Percentiles rank a stretch among this genome's conserved stretches.
phyloP scores from a whole-genome alignment of 1,140 invertebrate species.

The Elysia chlorotica region DNA sequence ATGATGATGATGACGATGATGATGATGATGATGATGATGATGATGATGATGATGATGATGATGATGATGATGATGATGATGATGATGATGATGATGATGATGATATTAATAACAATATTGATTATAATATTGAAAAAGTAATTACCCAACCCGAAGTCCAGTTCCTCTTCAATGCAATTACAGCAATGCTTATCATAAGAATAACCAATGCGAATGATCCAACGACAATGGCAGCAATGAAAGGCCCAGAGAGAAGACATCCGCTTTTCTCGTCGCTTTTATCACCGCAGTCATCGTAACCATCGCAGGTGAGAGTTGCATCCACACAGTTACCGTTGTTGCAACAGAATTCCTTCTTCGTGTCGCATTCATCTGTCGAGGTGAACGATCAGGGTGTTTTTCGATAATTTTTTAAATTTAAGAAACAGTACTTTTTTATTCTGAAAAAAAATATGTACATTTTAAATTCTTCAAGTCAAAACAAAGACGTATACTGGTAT shows the following conservation, averaged over 20 bases:
- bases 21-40: too few relatives aligned
- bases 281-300: conserved; percentile 17
- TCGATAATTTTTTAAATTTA: neutral
- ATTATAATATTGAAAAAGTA: neutral
- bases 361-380: conserved; percentile 14
- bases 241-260: conserved; percentile 4
- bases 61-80: too few relatives aligned
- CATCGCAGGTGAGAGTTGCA: conserved; percentile 2
- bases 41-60: too few relatives aligned
- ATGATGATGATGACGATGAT: too few relatives aligned
- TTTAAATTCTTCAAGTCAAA: neutral
- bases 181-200: neutral
- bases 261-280: conserved; percentile 16
- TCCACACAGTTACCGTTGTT: conserved; percentile 11
- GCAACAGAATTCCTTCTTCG: neutral
- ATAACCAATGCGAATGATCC: neutral
- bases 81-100: too few relatives aligned
- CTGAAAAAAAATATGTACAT: neutral
- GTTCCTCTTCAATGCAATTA: neutral
- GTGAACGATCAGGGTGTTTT: neutral
- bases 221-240: conserved; percentile 1
- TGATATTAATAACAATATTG: too few relatives aligned
- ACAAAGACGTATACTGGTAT: neutral
- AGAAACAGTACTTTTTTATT: neutral
- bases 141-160: neutral